A percentile compares a stretch with the other conserved stretches of the same genome.
These are phyloP conservation scores for Thamnophis elegans DNA, from an alignment of 2,797 vertebrate genomes.

Conservation along the genomic window DNA sequence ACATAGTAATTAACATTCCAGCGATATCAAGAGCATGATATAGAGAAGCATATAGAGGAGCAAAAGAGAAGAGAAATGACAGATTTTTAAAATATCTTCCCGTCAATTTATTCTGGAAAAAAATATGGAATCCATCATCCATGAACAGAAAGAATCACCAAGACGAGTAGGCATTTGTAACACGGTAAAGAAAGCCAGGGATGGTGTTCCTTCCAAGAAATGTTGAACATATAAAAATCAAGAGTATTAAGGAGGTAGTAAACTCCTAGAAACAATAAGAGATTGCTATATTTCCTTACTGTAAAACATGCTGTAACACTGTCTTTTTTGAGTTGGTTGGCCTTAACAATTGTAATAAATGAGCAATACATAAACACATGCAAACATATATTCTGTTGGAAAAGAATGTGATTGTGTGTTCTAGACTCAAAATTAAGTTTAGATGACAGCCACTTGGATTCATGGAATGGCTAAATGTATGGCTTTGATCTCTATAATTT, in stretches of 20 bases:
- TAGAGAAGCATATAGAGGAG: no score
- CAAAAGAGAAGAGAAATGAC: not conserved
- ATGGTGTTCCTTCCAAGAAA: not conserved
- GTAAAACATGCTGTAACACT: not conserved
- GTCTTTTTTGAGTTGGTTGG: not conserved
- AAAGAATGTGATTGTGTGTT: not conserved
- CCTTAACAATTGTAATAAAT: not conserved
- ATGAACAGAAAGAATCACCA: not conserved
- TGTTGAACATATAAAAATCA: not conserved
- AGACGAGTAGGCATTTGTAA: not conserved
- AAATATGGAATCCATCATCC: not conserved
- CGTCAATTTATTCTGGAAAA: not conserved
- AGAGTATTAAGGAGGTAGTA: not conserved
- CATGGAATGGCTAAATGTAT: not conserved
- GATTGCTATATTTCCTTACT: not conserved
- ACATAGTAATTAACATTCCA: not conserved
- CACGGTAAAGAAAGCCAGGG: not conserved
- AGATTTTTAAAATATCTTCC: not conserved
- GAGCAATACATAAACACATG: not conserved
- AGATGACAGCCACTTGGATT: not conserved
- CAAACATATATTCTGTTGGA: not conserved
- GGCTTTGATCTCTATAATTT: not conserved
- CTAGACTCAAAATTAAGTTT: not conserved
- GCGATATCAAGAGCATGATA: not conserved
- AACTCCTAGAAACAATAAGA: not conserved